Evolutionary conservation across 2,113 vertebrate genomes (phyloP).

Genomic region (Dicaeum eximium): DNA sequence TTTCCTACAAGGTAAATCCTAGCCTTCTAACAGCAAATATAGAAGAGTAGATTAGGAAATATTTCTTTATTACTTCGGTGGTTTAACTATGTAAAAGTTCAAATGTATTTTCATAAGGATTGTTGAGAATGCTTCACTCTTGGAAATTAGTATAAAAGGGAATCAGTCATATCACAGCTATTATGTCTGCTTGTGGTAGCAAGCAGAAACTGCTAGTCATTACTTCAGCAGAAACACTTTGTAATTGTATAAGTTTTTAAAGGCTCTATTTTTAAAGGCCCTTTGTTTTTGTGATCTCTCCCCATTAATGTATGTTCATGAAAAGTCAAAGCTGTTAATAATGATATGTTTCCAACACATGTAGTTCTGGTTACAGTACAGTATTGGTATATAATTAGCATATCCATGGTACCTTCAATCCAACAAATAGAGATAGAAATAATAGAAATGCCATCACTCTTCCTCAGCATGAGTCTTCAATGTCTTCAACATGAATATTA

Average conservation of each 20-base stretch:
- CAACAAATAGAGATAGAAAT: not conserved
- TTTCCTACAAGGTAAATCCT: slow-evolving; percentile 36
- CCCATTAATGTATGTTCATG: not conserved
- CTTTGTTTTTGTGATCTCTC: not conserved
- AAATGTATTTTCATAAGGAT: not conserved
- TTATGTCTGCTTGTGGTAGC: not conserved
- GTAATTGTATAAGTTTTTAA: not conserved
- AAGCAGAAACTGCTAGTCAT: not conserved
- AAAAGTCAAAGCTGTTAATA: not conserved
- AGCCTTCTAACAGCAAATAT: not conserved
- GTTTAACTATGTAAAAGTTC: not conserved
- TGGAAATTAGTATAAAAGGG: not conserved
- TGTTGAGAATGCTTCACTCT: not conserved
- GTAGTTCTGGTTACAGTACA: not conserved
- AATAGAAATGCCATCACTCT: not conserved
- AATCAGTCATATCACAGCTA: not conserved
- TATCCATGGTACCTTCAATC: not conserved
- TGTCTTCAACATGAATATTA: not conserved
- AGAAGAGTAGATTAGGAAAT: not conserved
- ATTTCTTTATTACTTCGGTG: not conserved
- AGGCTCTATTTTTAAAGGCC: not conserved
- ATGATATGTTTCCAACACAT: not conserved
- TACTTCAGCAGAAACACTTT: not conserved
- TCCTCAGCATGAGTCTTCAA: not conserved
- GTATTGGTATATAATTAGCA: not conserved